phyloP scores from a whole-genome alignment of 2,888 invertebrate genomes.

The Gandaritis pyraliata region DNA sequence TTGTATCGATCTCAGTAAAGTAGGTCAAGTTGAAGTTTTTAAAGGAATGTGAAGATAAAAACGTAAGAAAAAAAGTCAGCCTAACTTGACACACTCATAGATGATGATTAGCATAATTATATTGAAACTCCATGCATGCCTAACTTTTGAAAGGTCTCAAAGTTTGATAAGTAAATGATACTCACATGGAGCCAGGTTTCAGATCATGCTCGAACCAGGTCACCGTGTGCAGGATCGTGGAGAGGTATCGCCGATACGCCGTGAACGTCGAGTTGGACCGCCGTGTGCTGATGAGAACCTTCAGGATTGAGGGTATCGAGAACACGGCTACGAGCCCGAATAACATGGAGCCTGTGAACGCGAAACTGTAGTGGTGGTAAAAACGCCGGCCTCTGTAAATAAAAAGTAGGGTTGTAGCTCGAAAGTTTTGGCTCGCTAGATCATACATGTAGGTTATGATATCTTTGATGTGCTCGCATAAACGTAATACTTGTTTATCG shows the following conservation, averaged over 20 bases:
- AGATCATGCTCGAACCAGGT: conserved; percentile 91
- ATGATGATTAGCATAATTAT: too few species aligned
- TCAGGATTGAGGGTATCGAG: conserved; percentile 89
- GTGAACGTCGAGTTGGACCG: conserved; percentile 88
- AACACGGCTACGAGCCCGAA: conserved; percentile 90
- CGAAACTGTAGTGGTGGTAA: conserved; percentile 88
- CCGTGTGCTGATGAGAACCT: conserved; percentile 88
- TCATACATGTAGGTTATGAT: too few species aligned
- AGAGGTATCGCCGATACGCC: conserved; percentile 91
- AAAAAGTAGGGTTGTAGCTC: neutral
- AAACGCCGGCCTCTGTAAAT: conserved; percentile 88
- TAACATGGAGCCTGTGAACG: conserved; percentile 89
- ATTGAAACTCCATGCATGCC: too few species aligned
- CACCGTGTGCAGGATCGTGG: conserved; percentile 90
- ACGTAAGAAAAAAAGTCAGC: too few species aligned
- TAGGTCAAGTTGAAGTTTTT: neutral
- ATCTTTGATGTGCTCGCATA: too few species aligned
- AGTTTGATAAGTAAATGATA: neutral
- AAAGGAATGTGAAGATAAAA: too few species aligned
- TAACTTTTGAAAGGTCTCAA: too few species aligned
- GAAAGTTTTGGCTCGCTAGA: too few species aligned
- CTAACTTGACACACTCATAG: too few species aligned
- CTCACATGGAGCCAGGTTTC: conserved; percentile 81
- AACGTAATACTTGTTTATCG: too few species aligned
- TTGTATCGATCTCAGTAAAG: neutral